Conservation (phyloP, 1,140 invertebrate genomes). For the Phenacoccus solenopsis region DNA sequence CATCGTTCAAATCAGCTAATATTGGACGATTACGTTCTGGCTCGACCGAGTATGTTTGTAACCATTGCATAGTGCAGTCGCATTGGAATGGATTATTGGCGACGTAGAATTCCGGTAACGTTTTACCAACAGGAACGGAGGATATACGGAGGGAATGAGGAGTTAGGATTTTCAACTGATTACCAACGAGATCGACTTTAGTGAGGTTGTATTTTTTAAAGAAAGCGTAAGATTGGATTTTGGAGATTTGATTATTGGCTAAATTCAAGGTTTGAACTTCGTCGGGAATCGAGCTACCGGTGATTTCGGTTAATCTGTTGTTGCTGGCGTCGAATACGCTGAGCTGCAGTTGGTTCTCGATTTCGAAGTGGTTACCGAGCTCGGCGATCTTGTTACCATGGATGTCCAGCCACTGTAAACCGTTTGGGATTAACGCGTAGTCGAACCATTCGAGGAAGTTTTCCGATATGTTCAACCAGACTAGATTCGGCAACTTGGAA, state of each 20-base stretch:
- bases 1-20: slow-evolving; percentile 73
- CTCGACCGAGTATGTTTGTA: slow-evolving; percentile 68
- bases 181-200: slow-evolving; percentile 69
- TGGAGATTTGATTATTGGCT: slow-evolving; percentile 73
- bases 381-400: slow-evolving; percentile 75
- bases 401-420: slow-evolving; percentile 80
- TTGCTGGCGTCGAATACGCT: slow-evolving; percentile 75
- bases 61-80: slow-evolving; percentile 72
- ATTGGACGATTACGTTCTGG: slow-evolving; percentile 69
- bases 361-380: slow-evolving; percentile 79
- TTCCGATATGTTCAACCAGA: slow-evolving; percentile 84
- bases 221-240: slow-evolving; percentile 84
- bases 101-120: slow-evolving; percentile 80
- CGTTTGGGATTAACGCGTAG: slow-evolving; percentile 78
- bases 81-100: slow-evolving; percentile 82
- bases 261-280: slow-evolving; percentile 71
- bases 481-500: slow-evolving; percentile 68
- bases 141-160: slow-evolving; percentile 74
- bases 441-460: slow-evolving; percentile 81
- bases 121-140: slow-evolving; percentile 56
- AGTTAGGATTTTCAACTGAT: slow-evolving; percentile 69
- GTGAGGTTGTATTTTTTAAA: slow-evolving; percentile 83
- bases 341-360: slow-evolving; percentile 66
- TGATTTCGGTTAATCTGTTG: slow-evolving; percentile 73
- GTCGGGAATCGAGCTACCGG: slow-evolving; percentile 63